phyloP scores from a whole-genome alignment of 2,113 vertebrate genomes.

The Condylura cristata region DNA sequence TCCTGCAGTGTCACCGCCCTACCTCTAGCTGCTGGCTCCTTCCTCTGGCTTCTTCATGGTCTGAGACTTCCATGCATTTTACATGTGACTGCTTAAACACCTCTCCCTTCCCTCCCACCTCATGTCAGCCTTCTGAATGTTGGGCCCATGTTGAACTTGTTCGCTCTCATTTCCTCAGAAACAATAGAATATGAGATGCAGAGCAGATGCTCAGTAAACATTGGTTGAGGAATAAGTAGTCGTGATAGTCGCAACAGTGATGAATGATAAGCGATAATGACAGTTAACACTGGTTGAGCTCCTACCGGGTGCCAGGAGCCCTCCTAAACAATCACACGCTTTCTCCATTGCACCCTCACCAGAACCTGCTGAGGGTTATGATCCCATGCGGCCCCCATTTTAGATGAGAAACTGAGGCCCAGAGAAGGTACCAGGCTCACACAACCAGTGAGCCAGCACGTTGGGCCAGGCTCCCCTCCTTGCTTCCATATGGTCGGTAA shows the following conservation, averaged over 20 bases:
- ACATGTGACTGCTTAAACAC: not conserved
- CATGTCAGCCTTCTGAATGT: not conserved
- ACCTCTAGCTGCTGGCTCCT: not conserved
- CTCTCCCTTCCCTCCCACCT: not conserved
- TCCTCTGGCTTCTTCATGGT: not conserved
- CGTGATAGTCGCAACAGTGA: not conserved
- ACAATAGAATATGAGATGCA: too few species aligned
- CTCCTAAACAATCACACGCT: not conserved
- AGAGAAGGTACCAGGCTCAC: not conserved
- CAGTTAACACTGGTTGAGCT: conserved; percentile 3
- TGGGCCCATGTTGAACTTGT: not conserved
- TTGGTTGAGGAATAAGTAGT: not conserved
- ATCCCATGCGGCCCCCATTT: not conserved
- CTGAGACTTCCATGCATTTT: conserved; percentile 3
- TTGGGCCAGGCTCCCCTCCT: not conserved
- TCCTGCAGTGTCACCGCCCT: not conserved
- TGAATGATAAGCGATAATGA: not conserved
- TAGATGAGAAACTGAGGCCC: not conserved
- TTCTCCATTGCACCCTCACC: not conserved
- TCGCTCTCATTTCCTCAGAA: not conserved
- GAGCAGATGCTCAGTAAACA: not conserved
- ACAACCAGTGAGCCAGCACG: not conserved
- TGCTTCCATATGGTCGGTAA: not conserved
- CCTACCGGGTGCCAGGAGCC: not conserved
- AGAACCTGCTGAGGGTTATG: not conserved